These are phyloP conservation scores for Cepaea nemoralis DNA, from an alignment of 1,140 invertebrate genomes.

Conservation along the genomic window DNA sequence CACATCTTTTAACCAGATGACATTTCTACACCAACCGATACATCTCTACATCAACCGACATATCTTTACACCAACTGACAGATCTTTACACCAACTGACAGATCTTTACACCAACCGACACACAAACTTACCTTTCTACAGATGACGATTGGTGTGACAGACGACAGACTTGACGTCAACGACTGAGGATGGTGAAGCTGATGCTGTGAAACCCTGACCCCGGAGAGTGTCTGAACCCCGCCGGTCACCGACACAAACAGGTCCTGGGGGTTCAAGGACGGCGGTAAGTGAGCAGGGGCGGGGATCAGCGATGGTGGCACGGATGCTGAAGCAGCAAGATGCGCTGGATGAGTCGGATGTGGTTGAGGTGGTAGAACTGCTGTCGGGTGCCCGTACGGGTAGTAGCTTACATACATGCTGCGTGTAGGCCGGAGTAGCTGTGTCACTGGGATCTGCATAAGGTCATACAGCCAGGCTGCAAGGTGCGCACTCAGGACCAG, in stretches of 20 bases:
- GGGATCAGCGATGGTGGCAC: not conserved
- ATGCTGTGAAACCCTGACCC: not conserved
- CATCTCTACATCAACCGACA: too few relatives aligned
- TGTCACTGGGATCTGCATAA: not conserved
- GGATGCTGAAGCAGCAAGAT: not conserved
- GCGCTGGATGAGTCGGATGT: not conserved
- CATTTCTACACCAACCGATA: too few relatives aligned
- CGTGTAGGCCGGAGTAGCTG: not conserved
- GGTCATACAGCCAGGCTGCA: not conserved
- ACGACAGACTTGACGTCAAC: not conserved
- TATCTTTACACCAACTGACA: too few relatives aligned
- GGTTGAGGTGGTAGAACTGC: not conserved
- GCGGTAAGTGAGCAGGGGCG: constrained; percentile 2
- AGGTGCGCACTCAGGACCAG: too few relatives aligned
- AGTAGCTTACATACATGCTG: constrained; percentile 29
- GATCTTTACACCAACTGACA: too few relatives aligned
- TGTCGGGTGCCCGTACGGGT: constrained; percentile 28
- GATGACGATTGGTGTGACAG: constrained; percentile 22
- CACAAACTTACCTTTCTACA: constrained; percentile 24
- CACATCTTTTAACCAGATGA: too few relatives aligned
- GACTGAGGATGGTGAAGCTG: constrained; percentile 14
- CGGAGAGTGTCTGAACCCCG: not conserved
- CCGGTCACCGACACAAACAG: not conserved
- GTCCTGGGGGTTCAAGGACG: constrained; percentile 7
- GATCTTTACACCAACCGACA: too few relatives aligned